A percentile compares a stretch with the other conserved stretches of the same genome.
Evolutionary conservation across 92 coral and sea anemone genomes (phyloP).

Genomic region (Pocillopora grandis): DNA sequence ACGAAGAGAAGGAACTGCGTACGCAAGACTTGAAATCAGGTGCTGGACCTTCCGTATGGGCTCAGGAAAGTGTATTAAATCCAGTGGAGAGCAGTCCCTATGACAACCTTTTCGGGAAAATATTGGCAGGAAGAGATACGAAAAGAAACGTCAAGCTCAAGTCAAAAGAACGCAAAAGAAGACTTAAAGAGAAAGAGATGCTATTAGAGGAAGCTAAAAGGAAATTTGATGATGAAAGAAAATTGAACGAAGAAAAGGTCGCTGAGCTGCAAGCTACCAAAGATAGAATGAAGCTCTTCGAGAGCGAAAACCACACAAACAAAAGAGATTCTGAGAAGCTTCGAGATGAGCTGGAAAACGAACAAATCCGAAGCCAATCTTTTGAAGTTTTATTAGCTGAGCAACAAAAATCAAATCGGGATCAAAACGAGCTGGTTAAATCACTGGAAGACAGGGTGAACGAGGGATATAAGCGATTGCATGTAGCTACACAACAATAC

Average conservation of each 20-base stretch:
- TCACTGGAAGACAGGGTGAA: constrained; percentile 51
- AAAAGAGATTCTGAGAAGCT: constrained; percentile 26
- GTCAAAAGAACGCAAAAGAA: constrained; percentile 31
- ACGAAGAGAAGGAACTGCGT: constrained; percentile 32
- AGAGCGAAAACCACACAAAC: neutral
- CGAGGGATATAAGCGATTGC: constrained; percentile 41
- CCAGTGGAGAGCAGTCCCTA: neutral
- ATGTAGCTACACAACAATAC: constrained; percentile 50
- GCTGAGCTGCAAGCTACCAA: constrained; percentile 17
- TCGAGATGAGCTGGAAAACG: constrained; percentile 47
- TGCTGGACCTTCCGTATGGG: neutral
- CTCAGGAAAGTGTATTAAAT: neutral
- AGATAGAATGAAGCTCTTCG: constrained; percentile 11
- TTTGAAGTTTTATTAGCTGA: constrained; percentile 47
- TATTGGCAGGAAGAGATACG: constrained; percentile 25
- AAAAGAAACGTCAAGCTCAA: constrained; percentile 27
- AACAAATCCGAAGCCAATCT: constrained; percentile 21
- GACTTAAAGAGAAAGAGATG: constrained; percentile 31
- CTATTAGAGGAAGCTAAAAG: constrained; percentile 6
- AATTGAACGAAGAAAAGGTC: constrained; percentile 22
- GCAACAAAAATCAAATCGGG: constrained; percentile 60
- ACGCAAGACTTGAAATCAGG: neutral
- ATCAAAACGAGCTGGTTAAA: constrained; percentile 52
- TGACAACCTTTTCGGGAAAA: constrained; percentile 26
- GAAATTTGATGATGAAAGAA: constrained; percentile 24